Evolutionary conservation across 2,113 vertebrate genomes (phyloP).

Genomic region (Eretmochelys imbricata): DNA sequence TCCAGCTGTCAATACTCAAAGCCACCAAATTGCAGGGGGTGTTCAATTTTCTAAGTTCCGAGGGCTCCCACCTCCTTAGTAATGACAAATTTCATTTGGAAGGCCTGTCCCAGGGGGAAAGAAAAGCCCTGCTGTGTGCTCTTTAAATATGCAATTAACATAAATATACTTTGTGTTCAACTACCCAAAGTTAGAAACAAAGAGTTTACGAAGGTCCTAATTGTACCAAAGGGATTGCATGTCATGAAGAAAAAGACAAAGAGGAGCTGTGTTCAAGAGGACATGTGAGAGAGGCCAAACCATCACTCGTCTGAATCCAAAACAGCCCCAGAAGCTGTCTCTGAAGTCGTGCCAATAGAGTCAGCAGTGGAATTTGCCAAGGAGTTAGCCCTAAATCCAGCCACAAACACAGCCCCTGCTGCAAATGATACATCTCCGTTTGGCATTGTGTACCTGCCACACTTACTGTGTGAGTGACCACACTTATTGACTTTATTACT

Average conservation of each 20-base stretch:
- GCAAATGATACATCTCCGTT: neutral
- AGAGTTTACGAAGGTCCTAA: conserved; percentile 62
- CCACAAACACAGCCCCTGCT: conserved; percentile 30
- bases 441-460: conserved; percentile 47
- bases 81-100: conserved; percentile 30
- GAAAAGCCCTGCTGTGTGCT: neutral
- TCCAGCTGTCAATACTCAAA: neutral
- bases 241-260: conserved; percentile 67
- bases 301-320: conserved; percentile 63
- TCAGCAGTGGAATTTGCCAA: conserved; percentile 58
- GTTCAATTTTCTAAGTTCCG: neutral
- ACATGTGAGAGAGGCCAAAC: conserved; percentile 64
- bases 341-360: conserved; percentile 69
- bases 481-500: conserved; percentile 39
- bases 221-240: conserved; percentile 64
- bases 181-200: conserved; percentile 72
- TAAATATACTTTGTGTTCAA: conserved; percentile 67
- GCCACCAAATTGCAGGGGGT: neutral
- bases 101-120: neutral
- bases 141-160: conserved; percentile 62
- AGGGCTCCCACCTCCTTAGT: neutral
- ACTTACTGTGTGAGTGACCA: conserved; percentile 5
- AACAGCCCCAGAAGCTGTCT: conserved; percentile 54
- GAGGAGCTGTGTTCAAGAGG: conserved; percentile 68
- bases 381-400: conserved; percentile 35